Evolutionary conservation across 2,113 vertebrate species (phyloP), one percentile per base, ranked within the genome.

Genomic region (Otus sunia): DNA sequence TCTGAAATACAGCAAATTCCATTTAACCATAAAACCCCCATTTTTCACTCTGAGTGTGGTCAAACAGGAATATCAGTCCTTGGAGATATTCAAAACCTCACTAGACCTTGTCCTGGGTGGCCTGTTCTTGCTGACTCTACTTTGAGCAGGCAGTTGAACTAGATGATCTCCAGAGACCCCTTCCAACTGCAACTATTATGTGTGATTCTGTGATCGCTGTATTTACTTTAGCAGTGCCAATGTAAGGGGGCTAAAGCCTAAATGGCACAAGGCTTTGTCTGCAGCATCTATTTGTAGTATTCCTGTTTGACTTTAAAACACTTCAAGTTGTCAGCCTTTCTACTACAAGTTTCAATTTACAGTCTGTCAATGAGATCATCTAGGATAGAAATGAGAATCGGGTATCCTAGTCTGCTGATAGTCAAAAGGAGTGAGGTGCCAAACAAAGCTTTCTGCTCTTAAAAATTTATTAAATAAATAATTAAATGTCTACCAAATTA

Each of bases 121-220:
- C 5, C 13, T 77, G 4, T 34, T 50, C 6, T n/a, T 39, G 10
- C 12, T 90, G 39, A 37, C 4, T 11, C 12, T 50, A 23, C 25
- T 50, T 55, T 32, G 13, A 60, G 30, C 18, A 79, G 4, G 2
- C 12, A 53, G 32, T 18, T 67, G 12, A 12, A 67, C 22, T 60
- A 27, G 53, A 34, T 25, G 27, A 68, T 56, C 39, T 67, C 53
- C 60, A 74, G 60, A 67, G 7, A 55, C 15, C 11, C 41, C 17
- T 92, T 85, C 22, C 41, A 88, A 12, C 14, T 1, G 0, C 12
- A 27, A 20, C 3, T 5, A 21, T 56, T 56, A 21, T 0, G 0
- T 34, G 45, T 36, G 16, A 36, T 74, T 64, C 39, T 87, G 26
- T 66, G n/a, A 53, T 7, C 77, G 22, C 5, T 73, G 6, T 34